Evolutionary conservation across 2,113 vertebrate genomes (phyloP), one percentile per base, ranked within the genome.

Genomic region (Epinephelus fuscoguttatus): DNA sequence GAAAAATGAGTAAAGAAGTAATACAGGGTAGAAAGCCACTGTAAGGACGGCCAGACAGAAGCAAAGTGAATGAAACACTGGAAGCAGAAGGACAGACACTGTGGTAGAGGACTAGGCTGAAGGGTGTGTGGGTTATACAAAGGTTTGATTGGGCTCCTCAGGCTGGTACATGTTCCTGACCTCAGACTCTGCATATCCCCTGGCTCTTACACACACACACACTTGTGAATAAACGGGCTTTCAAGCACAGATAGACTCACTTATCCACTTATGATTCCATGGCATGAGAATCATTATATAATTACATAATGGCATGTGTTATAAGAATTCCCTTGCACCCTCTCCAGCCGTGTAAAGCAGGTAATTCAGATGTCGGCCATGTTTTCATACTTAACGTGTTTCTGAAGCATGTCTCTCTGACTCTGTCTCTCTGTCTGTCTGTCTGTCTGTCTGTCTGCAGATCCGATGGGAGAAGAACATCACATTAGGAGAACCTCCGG

Each of bases 391-490:
- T 49, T 77, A 59, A 64, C 68, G 71, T 70, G 57, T 88, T 69
- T 81, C 78, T 80, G 72, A 88, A 82, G 85, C 69, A 23, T 79
- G 81, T 81, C 53, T 86, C 52, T 81, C 11, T 80, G 42, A 60
- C 56, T 66, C 64, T 40, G 57, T 74, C 30, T 68, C 72, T 84
- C 10, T n/a, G n/a, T n/a, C n/a, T n/a, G n/a, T n/a, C n/a, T n/a
- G n/a, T 50, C 42, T 45, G 10, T 78, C 50, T 67, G 18, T 87
- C 70, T 88, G 30, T 86, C 6, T 88, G 33, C 6, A 99, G 98
- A 99, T 99, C 96, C 97, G 98, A 99, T 99, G 98, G 98, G 98
- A 99, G 96, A 99, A 99, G 96, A 99, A 99, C 94, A 99, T 99
- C 95, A 99, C 98, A 59, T 95, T 99, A 95, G 98, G 98, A 84